A percentile compares a stretch with the other conserved stretches of the same genome.
Conservation (phyloP, 2,113 vertebrate species). For the Heterocephalus glaber region DNA sequence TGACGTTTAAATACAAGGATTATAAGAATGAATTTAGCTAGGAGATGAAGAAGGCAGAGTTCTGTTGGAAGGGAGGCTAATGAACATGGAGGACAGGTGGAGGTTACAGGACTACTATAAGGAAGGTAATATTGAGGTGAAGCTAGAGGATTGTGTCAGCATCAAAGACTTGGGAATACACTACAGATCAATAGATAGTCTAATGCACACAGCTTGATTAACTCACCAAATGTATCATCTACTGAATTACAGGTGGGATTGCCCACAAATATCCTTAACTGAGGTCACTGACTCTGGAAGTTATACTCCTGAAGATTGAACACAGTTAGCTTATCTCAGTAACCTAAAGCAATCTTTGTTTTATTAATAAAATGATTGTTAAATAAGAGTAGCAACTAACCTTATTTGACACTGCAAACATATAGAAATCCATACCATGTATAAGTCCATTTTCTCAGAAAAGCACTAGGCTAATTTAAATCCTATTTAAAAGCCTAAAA, state of each 20-base stretch:
- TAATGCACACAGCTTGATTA: not conserved
- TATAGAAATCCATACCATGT: not conserved
- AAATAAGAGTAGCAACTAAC: not conserved
- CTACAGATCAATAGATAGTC: not conserved
- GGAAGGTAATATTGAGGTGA: not conserved
- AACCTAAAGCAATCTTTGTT: not conserved
- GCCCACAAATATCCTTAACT: not conserved
- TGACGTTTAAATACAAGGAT: not conserved
- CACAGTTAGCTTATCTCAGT: not conserved
- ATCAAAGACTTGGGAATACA: not conserved
- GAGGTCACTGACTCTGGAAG: not conserved
- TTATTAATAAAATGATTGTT: not conserved
- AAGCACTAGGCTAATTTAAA: not conserved
- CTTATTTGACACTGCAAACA: not conserved
- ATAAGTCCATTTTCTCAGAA: slow-evolving; percentile 2
- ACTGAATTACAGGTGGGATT: no score
- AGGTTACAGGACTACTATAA: not conserved
- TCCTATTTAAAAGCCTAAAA: not conserved
- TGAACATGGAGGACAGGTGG: no score
- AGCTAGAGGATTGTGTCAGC: not conserved
- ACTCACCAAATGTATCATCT: not conserved
- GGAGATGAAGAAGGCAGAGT: not conserved
- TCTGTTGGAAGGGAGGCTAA: not conserved
- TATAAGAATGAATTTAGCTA: not conserved
- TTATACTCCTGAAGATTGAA: not conserved